Conservation (phyloP, 2,888 invertebrate genomes). For the Buathra laborator region DNA sequence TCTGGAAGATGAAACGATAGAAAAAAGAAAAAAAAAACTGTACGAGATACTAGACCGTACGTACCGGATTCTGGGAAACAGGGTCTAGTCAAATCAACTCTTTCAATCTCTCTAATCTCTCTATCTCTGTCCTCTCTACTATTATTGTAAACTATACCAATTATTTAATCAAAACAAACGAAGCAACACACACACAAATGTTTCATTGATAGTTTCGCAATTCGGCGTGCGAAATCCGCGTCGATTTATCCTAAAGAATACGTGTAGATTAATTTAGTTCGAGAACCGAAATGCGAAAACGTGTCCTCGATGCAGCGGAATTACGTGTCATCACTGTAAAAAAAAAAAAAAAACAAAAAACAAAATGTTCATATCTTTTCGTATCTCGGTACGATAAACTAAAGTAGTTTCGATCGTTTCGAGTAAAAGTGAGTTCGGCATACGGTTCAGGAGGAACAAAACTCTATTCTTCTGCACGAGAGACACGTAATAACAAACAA, state of each 20-base stretch:
- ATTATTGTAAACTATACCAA: constrained; percentile 46
- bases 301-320: constrained; percentile 27
- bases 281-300: constrained; percentile 14
- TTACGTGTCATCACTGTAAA: constrained; percentile 26
- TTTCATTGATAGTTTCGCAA: constrained; percentile 23
- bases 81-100: constrained; percentile 77
- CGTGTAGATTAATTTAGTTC: constrained; percentile 43
- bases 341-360: constrained; percentile 50
- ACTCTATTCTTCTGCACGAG: constrained; percentile 38
- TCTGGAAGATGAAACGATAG: background rate
- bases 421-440: constrained; percentile 15
- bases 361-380: constrained; percentile 56
- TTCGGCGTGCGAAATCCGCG: constrained; percentile 18
- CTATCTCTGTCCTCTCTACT: constrained; percentile 62
- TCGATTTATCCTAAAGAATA: constrained; percentile 21
- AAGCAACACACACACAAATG: constrained; percentile 11
- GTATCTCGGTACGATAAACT: constrained; percentile 41
- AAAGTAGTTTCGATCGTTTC: constrained; percentile 31
- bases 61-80: constrained; percentile 77
- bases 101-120: constrained; percentile 61
- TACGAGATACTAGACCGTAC: constrained; percentile 71
- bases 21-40: constrained; percentile 43
- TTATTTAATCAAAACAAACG: constrained; percentile 50
- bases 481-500: constrained; percentile 28
- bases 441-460: constrained; percentile 16